Evolutionary conservation across 2,797 vertebrate genomes (phyloP), one percentile per base, ranked within the genome.

Genomic region (Picus viridis): DNA sequence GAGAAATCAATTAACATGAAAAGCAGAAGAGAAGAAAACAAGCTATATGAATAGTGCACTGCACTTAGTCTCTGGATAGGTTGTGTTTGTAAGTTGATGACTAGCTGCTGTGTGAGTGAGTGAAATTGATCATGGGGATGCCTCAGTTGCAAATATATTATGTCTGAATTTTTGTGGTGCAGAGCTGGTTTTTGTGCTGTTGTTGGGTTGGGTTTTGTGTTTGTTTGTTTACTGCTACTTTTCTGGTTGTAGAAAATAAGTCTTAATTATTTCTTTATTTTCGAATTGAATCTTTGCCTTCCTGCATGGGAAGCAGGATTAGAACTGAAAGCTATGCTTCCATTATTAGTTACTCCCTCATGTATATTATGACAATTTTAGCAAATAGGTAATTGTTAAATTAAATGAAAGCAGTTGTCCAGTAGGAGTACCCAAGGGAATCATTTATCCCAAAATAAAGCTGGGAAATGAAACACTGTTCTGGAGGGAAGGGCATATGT

Each of bases 381-480:
- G 77, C 87, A 83, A 89, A 86, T 57, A 94, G 63, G 70, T 96
- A 86, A 64, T 79, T 89, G 70, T 94, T 94, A 92, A 88, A 83
- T 92, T 70, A 93, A 94, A 89, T 76, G 27, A 93, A 83, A 94
- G 36, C 63, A 19, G n/a, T 75, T 93, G 83, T 92, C 91, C 83
- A 73, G 59, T 70, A 76, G 76, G 63, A 88, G 65, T 81, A 86
- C 85, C 92, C 76, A 45, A 51, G 70, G 80, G 89, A 88, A 91
- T 78, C 7, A 63, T 94, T 81, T 81, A 64, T 43, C 80, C 86
- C 64, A 89, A 89, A 95, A 93, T 96, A 93, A 95, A 86, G 18
- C 83, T 94, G 57, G 85, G 81, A 96, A 94, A 88, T 88, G 80
- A 96, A 94, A 49, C 54, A 6, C 9, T 82, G 5, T 88, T 88